Percentiles rank a stretch among this genome's conserved stretches.
Conservation (phyloP, 2,888 invertebrate species). For the Sphaerophoria taeniata region DNA sequence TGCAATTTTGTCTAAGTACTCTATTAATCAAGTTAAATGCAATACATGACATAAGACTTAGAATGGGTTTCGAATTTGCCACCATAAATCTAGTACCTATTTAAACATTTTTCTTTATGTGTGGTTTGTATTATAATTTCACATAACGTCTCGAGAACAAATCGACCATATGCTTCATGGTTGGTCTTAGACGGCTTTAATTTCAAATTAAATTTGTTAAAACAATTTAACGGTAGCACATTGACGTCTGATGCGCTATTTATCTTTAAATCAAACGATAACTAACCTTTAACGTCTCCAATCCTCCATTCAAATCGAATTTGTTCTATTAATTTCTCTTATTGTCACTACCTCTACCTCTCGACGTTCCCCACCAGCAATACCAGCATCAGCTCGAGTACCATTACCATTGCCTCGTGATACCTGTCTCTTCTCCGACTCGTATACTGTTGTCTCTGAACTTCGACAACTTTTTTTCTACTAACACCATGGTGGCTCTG, state of each 20-base stretch:
- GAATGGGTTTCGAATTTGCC: slow-evolving; percentile 15
- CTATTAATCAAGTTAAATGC: slow-evolving; percentile 20
- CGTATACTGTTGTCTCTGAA: not conserved
- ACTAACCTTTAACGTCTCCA: slow-evolving; percentile 5
- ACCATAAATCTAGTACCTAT: slow-evolving; percentile 25
- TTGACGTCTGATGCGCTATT: not conserved
- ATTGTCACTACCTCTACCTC: not conserved
- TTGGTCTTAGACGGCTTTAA: slow-evolving; percentile 20
- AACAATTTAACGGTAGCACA: not conserved
- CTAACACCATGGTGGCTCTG: not conserved
- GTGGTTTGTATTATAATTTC: slow-evolving; percentile 15
- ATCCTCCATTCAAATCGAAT: slow-evolving; percentile 14
- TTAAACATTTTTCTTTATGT: slow-evolving; percentile 9
- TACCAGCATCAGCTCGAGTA: no score
- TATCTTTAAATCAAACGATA: not conserved
- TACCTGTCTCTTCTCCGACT: not conserved
- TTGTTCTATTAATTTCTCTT: slow-evolving; percentile 14
- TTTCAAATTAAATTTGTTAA: slow-evolving; percentile 10
- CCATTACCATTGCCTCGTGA: not conserved
- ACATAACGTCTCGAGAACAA: slow-evolving; percentile 2
- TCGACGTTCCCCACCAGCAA: not conserved
- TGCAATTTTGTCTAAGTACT: no score
- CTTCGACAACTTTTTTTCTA: not conserved
- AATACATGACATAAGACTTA: slow-evolving; percentile 5
- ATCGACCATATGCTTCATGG: slow-evolving; percentile 21